phyloP scores from a whole-genome alignment of 2,888 invertebrate species.

The Hypomecis atomaria region DNA sequence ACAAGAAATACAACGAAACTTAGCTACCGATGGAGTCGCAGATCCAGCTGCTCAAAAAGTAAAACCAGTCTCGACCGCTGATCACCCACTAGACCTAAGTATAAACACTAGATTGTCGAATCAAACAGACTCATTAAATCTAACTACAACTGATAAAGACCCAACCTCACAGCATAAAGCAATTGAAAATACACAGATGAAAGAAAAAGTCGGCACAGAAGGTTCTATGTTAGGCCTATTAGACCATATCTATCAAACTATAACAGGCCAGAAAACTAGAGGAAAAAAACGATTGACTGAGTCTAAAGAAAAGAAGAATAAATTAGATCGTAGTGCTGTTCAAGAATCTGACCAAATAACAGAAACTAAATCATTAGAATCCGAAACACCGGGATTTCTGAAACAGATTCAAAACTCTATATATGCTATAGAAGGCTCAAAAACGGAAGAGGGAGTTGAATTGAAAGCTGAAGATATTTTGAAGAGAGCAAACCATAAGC shows the following conservation, averaged over 20 bases:
- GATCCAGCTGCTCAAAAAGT: no score
- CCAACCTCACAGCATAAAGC: neutral
- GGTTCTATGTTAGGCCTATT: neutral
- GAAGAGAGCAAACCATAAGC: neutral
- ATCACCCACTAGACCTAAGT: neutral
- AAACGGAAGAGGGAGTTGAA: neutral
- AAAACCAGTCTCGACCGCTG: neutral
- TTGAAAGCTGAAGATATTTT: neutral
- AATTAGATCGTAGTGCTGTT: neutral
- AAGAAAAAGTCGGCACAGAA: neutral
- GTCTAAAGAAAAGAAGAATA: constrained; percentile 1
- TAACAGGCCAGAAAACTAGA: constrained; percentile 1
- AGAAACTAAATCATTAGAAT: neutral
- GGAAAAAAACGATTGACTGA: neutral
- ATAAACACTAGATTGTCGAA: neutral
- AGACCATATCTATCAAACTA: constrained; percentile 4
- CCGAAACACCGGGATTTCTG: neutral
- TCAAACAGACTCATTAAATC: neutral
- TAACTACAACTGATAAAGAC: neutral
- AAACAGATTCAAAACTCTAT: constrained; percentile 15
- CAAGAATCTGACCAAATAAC: neutral
- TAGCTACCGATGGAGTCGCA: neutral
- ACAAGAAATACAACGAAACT: neutral
- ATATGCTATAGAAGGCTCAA: neutral
- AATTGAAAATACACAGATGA: neutral